These are phyloP conservation scores for Drosophila meridionalis DNA, from an alignment of 2,888 invertebrate species.

Conservation along the genomic window DNA sequence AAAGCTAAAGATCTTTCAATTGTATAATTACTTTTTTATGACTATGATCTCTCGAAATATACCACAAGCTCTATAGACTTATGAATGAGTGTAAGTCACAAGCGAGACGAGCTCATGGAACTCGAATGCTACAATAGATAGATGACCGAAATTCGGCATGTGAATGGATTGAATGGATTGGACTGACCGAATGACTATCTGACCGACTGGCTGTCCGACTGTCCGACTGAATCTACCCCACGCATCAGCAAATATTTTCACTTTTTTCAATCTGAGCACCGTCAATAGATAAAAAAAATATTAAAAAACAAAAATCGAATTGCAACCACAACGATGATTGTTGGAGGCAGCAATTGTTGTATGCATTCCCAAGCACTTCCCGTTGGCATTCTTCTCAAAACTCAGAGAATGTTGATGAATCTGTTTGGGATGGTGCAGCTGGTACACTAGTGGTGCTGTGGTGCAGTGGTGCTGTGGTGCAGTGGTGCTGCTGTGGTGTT, in stretches of 20 bases:
- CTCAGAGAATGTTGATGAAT: slow-evolving; percentile 21
- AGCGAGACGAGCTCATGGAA: not conserved
- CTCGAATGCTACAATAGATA: not conserved
- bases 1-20: not conserved
- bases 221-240: not conserved
- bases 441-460: not conserved
- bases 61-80: not conserved
- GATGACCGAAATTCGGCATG: not conserved
- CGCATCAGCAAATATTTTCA: slow-evolving; percentile 14
- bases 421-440: slow-evolving; percentile 1
- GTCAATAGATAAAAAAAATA: slow-evolving; percentile 2
- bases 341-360: slow-evolving; percentile 30
- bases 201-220: not conserved
- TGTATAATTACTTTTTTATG: not conserved
- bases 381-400: slow-evolving; percentile 29
- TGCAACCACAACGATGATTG: slow-evolving; percentile 36
- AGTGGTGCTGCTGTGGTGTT: not conserved
- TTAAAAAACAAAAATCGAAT: slow-evolving; percentile 2
- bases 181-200: not conserved
- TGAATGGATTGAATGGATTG: not conserved
- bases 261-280: slow-evolving; percentile 20
- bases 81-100: not conserved
- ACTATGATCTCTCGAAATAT: not conserved
- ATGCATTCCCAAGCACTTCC: slow-evolving; percentile 15
- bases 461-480: slow-evolving; percentile 8